A percentile compares a stretch with the other conserved stretches of the same genome.
These are phyloP conservation scores for Rhingia campestris DNA, from an alignment of 2,888 invertebrate genomes.

Conservation along the genomic window DNA sequence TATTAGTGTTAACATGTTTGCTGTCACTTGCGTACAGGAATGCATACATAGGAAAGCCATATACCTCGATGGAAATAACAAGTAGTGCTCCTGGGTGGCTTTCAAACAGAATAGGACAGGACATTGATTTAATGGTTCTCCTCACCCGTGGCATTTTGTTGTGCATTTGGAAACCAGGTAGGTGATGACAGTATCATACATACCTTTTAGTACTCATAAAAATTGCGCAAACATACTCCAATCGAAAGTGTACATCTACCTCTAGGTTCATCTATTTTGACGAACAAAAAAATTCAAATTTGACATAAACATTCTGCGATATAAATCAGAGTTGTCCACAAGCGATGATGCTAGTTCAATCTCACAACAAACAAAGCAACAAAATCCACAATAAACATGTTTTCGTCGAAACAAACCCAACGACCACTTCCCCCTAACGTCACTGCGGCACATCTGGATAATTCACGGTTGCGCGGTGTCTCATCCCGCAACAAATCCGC, in stretches of 20 bases:
- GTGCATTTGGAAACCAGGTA: constrained; percentile 49
- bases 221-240: constrained; percentile 5
- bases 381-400: constrained; percentile 48
- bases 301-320: constrained; percentile 69
- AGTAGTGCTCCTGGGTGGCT: constrained; percentile 66
- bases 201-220: constrained; percentile 15
- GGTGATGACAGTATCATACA: constrained; percentile 27
- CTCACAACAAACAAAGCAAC: constrained; percentile 15
- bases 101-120: constrained; percentile 64
- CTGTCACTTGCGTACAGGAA: constrained; percentile 65
- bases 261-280: constrained; percentile 43
- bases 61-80: constrained; percentile 34
- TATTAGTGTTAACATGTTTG: constrained; percentile 69
- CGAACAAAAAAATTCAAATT: constrained; percentile 39
- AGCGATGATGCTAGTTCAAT: constrained; percentile 43
- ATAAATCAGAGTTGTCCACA: constrained; percentile 59
- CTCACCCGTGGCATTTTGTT: constrained; percentile 56
- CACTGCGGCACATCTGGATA: constrained; percentile 63
- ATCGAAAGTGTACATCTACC: constrained; percentile 42
- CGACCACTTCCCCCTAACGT: constrained; percentile 52
- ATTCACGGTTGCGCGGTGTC: constrained; percentile 31
- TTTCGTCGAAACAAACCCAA: constrained; percentile 32
- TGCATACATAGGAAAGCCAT: constrained; percentile 64
- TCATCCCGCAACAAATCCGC: constrained; percentile 61
- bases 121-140: constrained; percentile 72